These are phyloP conservation scores for Perca schrenkii DNA, from an alignment of 2,113 vertebrate genomes.

Conservation along the genomic window DNA sequence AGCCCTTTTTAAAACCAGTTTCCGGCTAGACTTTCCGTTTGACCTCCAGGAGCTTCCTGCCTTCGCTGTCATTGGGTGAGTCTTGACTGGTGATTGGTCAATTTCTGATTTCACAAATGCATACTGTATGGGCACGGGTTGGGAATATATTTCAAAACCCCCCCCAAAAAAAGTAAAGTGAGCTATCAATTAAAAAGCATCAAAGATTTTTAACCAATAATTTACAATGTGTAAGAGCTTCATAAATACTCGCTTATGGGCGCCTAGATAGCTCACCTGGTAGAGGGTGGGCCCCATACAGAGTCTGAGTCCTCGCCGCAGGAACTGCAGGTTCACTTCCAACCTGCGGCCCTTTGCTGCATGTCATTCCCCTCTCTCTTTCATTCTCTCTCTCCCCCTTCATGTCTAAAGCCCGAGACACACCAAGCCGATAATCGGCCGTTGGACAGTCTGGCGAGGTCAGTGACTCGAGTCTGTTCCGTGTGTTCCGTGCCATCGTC, in stretches of 20 bases:
- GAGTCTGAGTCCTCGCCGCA: no score
- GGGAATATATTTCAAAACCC: background rate
- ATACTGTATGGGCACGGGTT: background rate
- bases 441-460: no score
- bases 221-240: background rate
- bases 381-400: no score
- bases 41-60: conserved; percentile 98
- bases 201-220: background rate
- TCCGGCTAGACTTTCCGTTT: conserved; percentile 97
- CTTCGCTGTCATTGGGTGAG: conserved; percentile 97
- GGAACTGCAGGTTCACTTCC: no score
- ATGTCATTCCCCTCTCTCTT: no score
- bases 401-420: no score
- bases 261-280: no score
- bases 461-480: no score
- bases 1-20: conserved; percentile 96
- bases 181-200: background rate
- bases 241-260: background rate
- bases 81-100: background rate
- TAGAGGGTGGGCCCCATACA: no score
- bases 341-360: no score
- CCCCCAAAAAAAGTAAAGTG: background rate
- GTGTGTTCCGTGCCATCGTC: no score
- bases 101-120: background rate
- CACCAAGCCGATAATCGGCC: no score